Base-by-base conservation (phyloP, 2,113 vertebrate species). In the Vireo altiloquus region DNA sequence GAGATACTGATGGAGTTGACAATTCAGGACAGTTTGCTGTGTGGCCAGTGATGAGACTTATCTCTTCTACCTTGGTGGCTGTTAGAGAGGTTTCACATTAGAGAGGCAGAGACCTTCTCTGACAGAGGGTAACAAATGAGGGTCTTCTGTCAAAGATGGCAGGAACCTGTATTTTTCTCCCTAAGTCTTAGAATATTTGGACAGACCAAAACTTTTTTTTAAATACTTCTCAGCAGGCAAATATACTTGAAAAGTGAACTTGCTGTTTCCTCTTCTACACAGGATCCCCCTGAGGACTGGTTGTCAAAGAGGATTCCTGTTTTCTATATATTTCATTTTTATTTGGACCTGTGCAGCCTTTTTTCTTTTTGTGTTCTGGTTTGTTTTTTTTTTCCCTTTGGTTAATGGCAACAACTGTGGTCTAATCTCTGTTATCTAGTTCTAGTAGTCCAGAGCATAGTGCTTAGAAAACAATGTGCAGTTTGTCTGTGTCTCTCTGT, bases 31-130 rank as follows among this genome's bases (percentile, higher is more conserved):
- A 53, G 33, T 2, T 5, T 54, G 3, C 1, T 3, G 12, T 46
- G 25, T 68, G 33, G 30, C 64, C 42, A 42, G 33, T 63, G 35
- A 22, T n/a, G 21, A 47, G 8, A 59, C 53, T 75, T 49, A 2
- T 22, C 18, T 53, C 9, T 78, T 64, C 39, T 50, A 25, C 21
- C 28, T 24, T 5, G 10, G 30, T 66, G 33, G 8, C 61, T 88
- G 53, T 59, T 54, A 42, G 8, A 47, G 47, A 54, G 13, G 1
- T 23, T 74, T 87, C 0, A 0, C 0, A 0, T 50, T 13, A 84
- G 22, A 84, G 64, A 68, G 8, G 3, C 1, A 42, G 40, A 42
- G 40, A 42, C 50, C 65, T 88, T 60, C 28, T 60, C 0, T 89
- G 28, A 56, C 8, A 33, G 27, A 71, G 31, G 17, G 10, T 15